These are phyloP conservation scores for Tipula vernalis DNA, from an alignment of 2,888 invertebrate genomes.

Conservation along the genomic window DNA sequence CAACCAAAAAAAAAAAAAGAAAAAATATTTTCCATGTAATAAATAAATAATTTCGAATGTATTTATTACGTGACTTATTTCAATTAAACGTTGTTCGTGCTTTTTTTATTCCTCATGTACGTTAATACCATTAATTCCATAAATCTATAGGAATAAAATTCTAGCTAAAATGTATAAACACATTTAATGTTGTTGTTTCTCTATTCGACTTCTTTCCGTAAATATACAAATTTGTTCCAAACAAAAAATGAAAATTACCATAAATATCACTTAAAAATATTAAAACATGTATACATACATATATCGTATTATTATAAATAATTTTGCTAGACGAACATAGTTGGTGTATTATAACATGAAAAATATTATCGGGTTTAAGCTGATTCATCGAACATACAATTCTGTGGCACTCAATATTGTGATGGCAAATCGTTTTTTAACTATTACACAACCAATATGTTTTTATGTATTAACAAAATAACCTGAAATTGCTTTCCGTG, in stretches of 20 bases:
- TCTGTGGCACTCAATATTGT: background rate
- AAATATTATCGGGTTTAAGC: background rate
- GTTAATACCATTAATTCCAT: background rate
- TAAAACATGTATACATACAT: background rate
- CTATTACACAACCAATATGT: too few relatives aligned
- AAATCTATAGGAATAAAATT: background rate
- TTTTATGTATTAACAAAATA: too few relatives aligned
- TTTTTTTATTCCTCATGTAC: background rate
- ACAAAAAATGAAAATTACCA: background rate
- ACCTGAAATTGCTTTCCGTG: too few relatives aligned
- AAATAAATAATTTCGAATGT: background rate
- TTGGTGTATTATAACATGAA: too few relatives aligned
- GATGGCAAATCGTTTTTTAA: background rate
- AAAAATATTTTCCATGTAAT: background rate
- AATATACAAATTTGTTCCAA: background rate
- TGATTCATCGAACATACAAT: background rate
- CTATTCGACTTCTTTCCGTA: background rate
- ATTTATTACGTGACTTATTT: background rate
- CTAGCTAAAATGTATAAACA: background rate
- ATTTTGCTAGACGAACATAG: background rate
- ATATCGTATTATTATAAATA: background rate
- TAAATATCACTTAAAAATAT: background rate
- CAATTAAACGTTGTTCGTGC: background rate
- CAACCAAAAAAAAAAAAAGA: background rate
- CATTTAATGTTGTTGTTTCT: background rate